These are phyloP conservation scores for Drosophila athabasca DNA, from an alignment of 1,140 invertebrate genomes.

Conservation along the genomic window DNA sequence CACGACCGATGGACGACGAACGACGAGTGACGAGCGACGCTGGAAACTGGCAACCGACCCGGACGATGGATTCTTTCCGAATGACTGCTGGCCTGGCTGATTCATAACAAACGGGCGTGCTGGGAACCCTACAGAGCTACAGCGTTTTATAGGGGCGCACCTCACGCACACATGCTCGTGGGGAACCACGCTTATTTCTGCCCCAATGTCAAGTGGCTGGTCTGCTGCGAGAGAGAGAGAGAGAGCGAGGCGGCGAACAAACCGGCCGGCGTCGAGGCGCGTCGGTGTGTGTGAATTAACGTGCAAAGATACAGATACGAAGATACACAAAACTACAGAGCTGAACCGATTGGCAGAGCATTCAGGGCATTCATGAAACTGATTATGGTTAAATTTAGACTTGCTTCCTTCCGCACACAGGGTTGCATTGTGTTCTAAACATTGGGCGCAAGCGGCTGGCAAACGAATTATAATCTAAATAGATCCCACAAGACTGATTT, in stretches of 20 bases:
- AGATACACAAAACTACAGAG: neutral
- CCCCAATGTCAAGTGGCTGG: constrained; percentile 70
- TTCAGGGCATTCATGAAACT: too few species aligned
- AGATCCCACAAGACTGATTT: too few species aligned
- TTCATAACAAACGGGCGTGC: constrained; percentile 55
- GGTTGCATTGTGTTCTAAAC: too few species aligned
- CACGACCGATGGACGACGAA: constrained; percentile 28
- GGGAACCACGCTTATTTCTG: constrained; percentile 22
- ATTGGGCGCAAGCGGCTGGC: too few species aligned
- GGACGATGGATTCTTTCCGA: constrained; percentile 61
- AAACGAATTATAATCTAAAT: too few species aligned
- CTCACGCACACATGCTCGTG: constrained; percentile 24
- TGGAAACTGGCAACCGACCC: constrained; percentile 44
- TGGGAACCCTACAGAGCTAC: constrained; percentile 37
- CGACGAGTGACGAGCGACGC: neutral
- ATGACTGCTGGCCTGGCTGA: constrained; percentile 64
- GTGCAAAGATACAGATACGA: constrained; percentile 6
- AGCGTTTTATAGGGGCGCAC: constrained; percentile 39
- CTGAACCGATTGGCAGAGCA: too few species aligned
- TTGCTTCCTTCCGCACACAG: neutral
- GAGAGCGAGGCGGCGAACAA: constrained; percentile 51
- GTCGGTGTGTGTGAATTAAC: constrained; percentile 14
- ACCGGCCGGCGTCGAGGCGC: constrained; percentile 67
- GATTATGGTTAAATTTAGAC: neutral
- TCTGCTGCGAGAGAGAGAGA: neutral